phyloP scores from a whole-genome alignment of 2,888 invertebrate species.

The Harpalus rufipes region DNA sequence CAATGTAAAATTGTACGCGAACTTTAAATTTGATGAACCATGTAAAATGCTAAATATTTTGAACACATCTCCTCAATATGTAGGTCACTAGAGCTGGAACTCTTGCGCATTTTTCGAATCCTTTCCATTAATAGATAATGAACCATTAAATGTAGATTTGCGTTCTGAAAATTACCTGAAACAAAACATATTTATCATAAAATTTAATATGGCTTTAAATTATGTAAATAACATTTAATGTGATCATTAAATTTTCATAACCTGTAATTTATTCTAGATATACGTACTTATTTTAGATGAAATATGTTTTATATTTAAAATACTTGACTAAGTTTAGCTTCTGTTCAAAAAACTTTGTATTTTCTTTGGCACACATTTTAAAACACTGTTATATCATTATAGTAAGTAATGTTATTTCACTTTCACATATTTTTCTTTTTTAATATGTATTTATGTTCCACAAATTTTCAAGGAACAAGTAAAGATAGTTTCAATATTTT shows the following conservation, averaged over 20 bases:
- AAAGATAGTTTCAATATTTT: neutral
- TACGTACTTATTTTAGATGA: neutral
- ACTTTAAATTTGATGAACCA: conserved; percentile 44
- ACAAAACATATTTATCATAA: neutral
- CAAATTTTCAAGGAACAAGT: neutral
- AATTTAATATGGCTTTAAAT: neutral
- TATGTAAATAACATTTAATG: neutral
- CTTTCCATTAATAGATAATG: conserved; percentile 38
- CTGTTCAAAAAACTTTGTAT: neutral
- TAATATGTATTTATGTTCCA: neutral
- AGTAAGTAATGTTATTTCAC: neutral
- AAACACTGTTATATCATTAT: neutral
- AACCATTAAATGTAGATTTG: conserved; percentile 4
- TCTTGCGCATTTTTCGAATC: conserved; percentile 32
- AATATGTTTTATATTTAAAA: neutral
- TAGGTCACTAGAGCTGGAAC: conserved; percentile 10
- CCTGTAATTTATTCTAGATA: neutral
- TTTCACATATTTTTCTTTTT: neutral
- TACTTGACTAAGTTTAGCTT: neutral
- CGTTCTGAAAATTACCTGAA: neutral
- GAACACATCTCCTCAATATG: conserved; percentile 14
- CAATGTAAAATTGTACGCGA: conserved; percentile 3
- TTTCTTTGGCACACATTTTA: neutral
- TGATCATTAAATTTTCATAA: neutral
- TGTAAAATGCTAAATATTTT: conserved; percentile 44